Evolutionary conservation across 2,888 invertebrate genomes (phyloP), one percentile per base, ranked within the genome.

Genomic region (Drosophila peninsularis): DNA sequence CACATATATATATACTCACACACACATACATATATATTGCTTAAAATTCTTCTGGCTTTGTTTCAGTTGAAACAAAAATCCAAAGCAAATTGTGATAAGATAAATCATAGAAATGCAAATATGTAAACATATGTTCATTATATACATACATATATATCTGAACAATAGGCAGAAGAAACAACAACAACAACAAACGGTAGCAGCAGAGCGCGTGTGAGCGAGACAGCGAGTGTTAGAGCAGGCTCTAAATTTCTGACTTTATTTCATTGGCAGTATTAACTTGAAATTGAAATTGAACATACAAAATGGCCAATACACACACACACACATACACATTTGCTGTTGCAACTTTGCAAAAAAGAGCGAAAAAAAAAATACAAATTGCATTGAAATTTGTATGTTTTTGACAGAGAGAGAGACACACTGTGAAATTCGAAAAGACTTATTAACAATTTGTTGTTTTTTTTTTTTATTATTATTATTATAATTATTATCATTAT

Each of bases 341-440:
- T 80, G 83, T 71, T 86, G 81, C 87, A 86, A 77, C 73, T 67
- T 68, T 42, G 52, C 79, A 66, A 62, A 49, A 75, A 61, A 47
- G 50, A 67, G 75, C 49, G 37, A 44, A 21, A 27, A 53, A 53
- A 62, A 27, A 4, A 60, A 69, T 66, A 80, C 73, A 47, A 68
- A 53, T 72, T 62, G 61, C 65, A 70, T 71, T 62, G 62, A 57
- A 53, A 80, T 80, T 70, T 82, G 67, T 66, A 79, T 73, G 71
- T 75, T 78, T 78, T 30, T 75, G 82, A 84, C 66, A 71, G 76
- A 85, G 77, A 87, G 78, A 82, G 81, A 83, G 81, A 83, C 76
- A 88, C 84, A 90, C 90, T 90, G 90, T 90, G 90, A 90, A 87
- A 90, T 90, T 88, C 80, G 79, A 90, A 90, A 90, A 90, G 91